Conservation (phyloP, 2,797 vertebrate genomes). For the Phaenicophaeus curvirostris region DNA sequence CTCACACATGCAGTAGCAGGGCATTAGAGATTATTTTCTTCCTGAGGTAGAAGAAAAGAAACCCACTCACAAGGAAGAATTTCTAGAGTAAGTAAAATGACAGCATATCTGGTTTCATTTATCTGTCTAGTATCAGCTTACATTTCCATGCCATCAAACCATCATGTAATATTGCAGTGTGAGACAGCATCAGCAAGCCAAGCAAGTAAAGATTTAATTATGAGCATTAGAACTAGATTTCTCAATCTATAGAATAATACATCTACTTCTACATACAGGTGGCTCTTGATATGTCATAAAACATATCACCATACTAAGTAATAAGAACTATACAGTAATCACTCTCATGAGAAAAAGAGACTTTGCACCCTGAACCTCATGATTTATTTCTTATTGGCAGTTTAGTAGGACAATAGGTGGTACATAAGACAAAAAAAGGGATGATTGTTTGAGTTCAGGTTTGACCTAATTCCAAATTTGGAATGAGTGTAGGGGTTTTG, state of each 20-base stretch:
- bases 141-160: not conserved
- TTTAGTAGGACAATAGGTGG: not conserved
- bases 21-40: not conserved
- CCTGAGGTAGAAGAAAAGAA: not conserved
- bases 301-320: not conserved
- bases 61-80: not conserved
- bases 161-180: not conserved
- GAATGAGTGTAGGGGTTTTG: not conserved
- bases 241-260: not conserved
- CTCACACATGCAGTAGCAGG: not conserved
- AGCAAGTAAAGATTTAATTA: not conserved
- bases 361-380: not conserved
- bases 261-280: not conserved
- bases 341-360: not conserved
- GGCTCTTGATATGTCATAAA: not conserved
- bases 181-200: not conserved
- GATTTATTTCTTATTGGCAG: not conserved
- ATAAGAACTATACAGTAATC: not conserved
- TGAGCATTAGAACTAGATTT: not conserved
- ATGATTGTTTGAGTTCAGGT: not conserved
- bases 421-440: not conserved
- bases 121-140: not conserved
- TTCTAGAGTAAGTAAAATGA: not conserved
- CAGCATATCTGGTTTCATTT: not conserved
- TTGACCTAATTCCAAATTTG: slow-evolving; percentile 5